Evolutionary conservation across 2,113 vertebrate species (phyloP), one percentile per base, ranked within the genome.

Genomic region (Corythornis vintsioides): DNA sequence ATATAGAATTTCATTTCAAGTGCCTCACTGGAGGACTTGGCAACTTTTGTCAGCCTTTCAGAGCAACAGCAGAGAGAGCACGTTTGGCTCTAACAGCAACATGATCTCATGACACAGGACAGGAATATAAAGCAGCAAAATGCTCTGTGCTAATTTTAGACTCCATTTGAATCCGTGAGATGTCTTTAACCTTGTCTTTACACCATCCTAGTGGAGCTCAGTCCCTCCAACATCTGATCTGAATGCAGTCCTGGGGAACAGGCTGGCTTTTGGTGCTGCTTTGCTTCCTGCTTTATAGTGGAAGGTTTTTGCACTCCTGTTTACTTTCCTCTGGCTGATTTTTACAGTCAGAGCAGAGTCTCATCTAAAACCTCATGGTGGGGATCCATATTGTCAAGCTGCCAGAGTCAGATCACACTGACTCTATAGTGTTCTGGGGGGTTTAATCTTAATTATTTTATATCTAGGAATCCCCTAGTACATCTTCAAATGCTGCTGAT

Each of bases 31-130:
- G 76, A 88, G 52, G 47, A 85, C 91, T 93, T 91, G 94, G 91
- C 67, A 83, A 24, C 66, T 80, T 76, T 43, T 82, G 19, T 79
- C 84, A 70, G 22, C n/a, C 47, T 92, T 47, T 83, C 11, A 2
- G 45, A 94, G 75, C 66, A 95, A 75, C 61, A 83, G 64, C 74
- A 71, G 59, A 22, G 73, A 92, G 45, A 69, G 35, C 48, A 6
- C 57, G 83, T 92, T 94, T 96, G 94, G 69, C 89, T 93, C 53
- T 60, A 71, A n/a, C 52, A 93, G 42, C 33, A 57, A 43, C 60
- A 59, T 83, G 81, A 92, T 91, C 93, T 97, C 94, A 95, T 67
- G 67, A 85, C 5, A 3, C 47, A 86, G 89, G 89, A 86, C n/a
- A 72, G 87, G 60, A 89, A 87, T 93, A 87, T 50, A 70, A 31